Evolutionary conservation across 1,140 invertebrate genomes (phyloP), one percentile per base, ranked within the genome.

Genomic region (Drosophila tropicalis): DNA sequence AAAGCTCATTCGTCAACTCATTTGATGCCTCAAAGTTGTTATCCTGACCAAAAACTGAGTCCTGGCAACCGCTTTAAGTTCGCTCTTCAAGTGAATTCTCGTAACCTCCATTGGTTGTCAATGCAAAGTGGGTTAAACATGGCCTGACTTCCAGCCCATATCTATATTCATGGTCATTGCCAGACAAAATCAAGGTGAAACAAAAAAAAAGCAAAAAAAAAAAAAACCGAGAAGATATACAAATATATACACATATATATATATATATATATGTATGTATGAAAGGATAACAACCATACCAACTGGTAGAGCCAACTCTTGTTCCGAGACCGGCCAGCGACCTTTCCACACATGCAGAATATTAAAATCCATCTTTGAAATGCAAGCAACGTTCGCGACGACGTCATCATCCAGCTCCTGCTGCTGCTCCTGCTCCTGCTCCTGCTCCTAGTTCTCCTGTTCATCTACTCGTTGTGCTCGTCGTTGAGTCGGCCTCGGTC

Each of bases 271-370:
- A 22, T 22, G 10, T 61, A 22, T 3, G 10, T 10, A 62, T 34
- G 56, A 64, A 80, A 83, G 68, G 68, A 83, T 79, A 76, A 55
- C 71, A 64, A 67, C 47, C 67, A 62, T 62, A 34, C 73, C 34
- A 57, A 40, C 66, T 67, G 65, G 51, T 41, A 72, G 62, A 54
- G 56, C 22, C 56, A 64, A 57, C 65, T 36, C 36, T 66, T 70
- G 76, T 69, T 68, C 76, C 65, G 64, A 70, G 78, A 77, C 64
- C 72, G 84, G 84, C 63, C 84, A 81, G 84, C 84, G 84, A 89
- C 84, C 84, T 89, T 84, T 89, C 85, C 84, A 89, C 84, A 89
- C 84, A 89, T 89, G 84, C 84, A 89, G 84, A 89, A 89, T 89
- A 89, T 89, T 89, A 90, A 89, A 89, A 89, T 89, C 84, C 84